phyloP scores from a whole-genome alignment of 2,797 vertebrate genomes.

The Semaprochilodus insignis region DNA sequence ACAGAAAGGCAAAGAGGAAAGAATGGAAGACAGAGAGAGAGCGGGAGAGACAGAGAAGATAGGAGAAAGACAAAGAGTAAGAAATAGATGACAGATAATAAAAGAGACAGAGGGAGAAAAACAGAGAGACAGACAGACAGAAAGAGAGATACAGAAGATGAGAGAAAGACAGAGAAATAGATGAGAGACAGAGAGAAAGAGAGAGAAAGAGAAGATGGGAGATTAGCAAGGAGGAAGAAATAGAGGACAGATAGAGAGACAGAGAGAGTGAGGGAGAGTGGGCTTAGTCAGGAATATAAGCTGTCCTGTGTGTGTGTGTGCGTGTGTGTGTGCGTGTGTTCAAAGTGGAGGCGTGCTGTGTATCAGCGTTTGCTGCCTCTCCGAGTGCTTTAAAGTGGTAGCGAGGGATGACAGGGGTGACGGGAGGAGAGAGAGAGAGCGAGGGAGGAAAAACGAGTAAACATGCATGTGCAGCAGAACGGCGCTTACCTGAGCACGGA shows the following conservation, averaged over 20 bases:
- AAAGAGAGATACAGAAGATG: not conserved
- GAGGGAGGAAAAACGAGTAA: conserved; percentile 47
- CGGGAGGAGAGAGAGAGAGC: conserved; percentile 45
- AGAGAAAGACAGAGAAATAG: conserved; percentile 62
- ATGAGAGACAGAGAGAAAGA: not conserved
- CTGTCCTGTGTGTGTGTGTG: conserved; percentile 22
- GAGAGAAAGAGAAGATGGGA: not conserved
- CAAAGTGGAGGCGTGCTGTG: conserved; percentile 49
- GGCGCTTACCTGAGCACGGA: conserved; percentile 51
- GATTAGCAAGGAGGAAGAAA: not conserved
- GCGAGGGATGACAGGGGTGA: conserved; percentile 59
- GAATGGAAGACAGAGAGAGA: no score
- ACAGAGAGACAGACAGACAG: not conserved
- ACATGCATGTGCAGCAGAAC: conserved; percentile 49
- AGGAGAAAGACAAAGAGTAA: no score
- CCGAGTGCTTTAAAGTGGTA: conserved; percentile 54
- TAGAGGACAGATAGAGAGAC: not conserved
- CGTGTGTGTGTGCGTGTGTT: conserved; percentile 40
- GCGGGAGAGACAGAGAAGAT: no score
- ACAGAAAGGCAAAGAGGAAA: no score
- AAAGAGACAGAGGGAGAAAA: no score
- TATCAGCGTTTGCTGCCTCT: conserved; percentile 54
- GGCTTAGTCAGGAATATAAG: conserved; percentile 28
- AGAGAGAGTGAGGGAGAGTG: conserved; percentile 62
- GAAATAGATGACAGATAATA: no score